Conservation (phyloP, 2,797 vertebrate species). For the Myripristis jacobus region DNA sequence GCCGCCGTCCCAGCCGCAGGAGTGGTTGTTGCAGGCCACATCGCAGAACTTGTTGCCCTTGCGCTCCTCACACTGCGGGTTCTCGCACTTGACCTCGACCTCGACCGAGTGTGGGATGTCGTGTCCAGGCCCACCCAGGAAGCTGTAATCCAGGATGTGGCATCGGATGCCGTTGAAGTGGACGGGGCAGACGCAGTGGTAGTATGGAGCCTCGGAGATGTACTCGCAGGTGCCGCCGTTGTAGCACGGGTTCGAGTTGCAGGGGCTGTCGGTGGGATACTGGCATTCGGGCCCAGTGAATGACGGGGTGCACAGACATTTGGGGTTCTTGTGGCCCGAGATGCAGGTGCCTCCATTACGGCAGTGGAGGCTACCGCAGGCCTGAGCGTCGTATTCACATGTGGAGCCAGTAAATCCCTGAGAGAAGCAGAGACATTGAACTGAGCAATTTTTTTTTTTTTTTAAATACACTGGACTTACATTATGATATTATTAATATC, state of each 20-base stretch:
- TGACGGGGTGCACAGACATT: slow-evolving; percentile 87
- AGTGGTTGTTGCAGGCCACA: slow-evolving; percentile 92
- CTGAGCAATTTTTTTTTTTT: slow-evolving; percentile 1
- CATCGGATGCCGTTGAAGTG: slow-evolving; percentile 97
- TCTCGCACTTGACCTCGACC: slow-evolving; percentile 88
- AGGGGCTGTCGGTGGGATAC: slow-evolving; percentile 90
- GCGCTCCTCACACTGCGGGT: slow-evolving; percentile 87
- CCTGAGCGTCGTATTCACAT: slow-evolving; percentile 92
- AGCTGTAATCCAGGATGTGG: slow-evolving; percentile 95
- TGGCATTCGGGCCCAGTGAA: slow-evolving; percentile 94
- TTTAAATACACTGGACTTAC: too few relatives aligned
- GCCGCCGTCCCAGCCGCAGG: slow-evolving; percentile 95
- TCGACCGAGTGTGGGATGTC: slow-evolving; percentile 92
- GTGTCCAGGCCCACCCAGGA: slow-evolving; percentile 88
- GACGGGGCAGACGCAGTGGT: slow-evolving; percentile 92
- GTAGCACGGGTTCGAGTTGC: slow-evolving; percentile 92
- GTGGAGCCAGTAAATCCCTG: slow-evolving; percentile 88
- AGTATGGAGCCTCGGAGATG: slow-evolving; percentile 86
- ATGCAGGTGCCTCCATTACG: slow-evolving; percentile 92
- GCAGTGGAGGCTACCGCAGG: slow-evolving; percentile 91
- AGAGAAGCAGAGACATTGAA: neutral
- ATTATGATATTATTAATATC: too few relatives aligned
- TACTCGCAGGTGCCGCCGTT: slow-evolving; percentile 95
- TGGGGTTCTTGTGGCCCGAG: slow-evolving; percentile 87
- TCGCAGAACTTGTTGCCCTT: slow-evolving; percentile 93